These are phyloP conservation scores for Anoura caudifer DNA, from an alignment of 2,113 vertebrate species.

Conservation along the genomic window DNA sequence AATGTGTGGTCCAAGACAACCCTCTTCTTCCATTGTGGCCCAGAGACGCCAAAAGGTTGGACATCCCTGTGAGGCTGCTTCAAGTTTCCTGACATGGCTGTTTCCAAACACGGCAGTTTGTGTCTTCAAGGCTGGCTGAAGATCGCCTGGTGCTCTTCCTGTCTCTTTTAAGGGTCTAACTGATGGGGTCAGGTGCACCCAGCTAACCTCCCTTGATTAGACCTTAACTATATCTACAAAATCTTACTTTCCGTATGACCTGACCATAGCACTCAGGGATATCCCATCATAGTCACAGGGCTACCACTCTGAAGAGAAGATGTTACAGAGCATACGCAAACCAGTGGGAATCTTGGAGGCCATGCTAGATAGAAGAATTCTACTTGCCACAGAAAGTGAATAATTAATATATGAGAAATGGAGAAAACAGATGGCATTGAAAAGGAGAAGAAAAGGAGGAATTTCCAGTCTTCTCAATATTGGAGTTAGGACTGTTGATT, in stretches of 20 bases:
- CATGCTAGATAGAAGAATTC: background rate
- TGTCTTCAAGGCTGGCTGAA: background rate
- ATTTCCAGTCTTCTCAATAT: background rate
- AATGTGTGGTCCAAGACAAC: no score
- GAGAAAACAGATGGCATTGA: background rate
- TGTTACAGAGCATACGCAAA: fast-evolving
- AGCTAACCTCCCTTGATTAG: background rate
- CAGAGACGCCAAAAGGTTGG: no score
- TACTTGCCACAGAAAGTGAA: background rate
- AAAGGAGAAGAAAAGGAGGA: background rate
- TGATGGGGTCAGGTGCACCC: background rate
- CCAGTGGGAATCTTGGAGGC: background rate
- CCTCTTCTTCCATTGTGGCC: no score
- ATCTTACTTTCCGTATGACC: background rate
- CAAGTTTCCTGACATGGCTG: background rate
- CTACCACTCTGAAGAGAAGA: background rate
- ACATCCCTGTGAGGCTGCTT: background rate
- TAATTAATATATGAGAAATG: background rate
- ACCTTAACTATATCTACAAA: background rate
- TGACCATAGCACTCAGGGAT: background rate
- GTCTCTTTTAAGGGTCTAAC: background rate
- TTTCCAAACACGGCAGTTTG: fast-evolving
- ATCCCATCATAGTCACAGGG: background rate
- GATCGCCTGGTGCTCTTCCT: background rate
- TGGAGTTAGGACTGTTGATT: background rate